These are phyloP conservation scores for Neopelma chrysocephalum DNA, from an alignment of 2,797 vertebrate genomes.

Conservation along the genomic window DNA sequence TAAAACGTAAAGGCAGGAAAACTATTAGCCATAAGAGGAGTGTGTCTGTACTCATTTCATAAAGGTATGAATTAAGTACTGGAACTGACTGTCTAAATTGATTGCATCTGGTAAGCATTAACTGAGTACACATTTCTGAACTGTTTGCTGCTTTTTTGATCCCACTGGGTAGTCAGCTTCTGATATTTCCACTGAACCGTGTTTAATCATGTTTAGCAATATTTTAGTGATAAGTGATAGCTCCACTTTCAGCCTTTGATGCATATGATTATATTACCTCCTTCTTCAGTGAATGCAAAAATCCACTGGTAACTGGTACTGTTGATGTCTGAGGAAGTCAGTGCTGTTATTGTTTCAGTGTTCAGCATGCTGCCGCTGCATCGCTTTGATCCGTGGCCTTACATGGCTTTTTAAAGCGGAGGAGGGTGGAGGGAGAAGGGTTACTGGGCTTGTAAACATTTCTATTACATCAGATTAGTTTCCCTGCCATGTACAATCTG, in stretches of 20 bases:
- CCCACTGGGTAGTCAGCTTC: slow-evolving; percentile 46
- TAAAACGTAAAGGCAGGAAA: background rate
- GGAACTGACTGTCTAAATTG: slow-evolving; percentile 44
- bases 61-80: slow-evolving; percentile 21
- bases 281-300: slow-evolving; percentile 48
- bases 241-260: slow-evolving; percentile 55
- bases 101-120: slow-evolving; percentile 58
- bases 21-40: background rate
- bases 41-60: slow-evolving; percentile 2
- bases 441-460: slow-evolving; percentile 70
- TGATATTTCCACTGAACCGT: slow-evolving; percentile 56
- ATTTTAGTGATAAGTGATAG: slow-evolving; percentile 61
- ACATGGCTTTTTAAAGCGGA: slow-evolving; percentile 47
- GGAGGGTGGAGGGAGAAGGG: slow-evolving; percentile 52
- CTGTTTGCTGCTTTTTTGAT: slow-evolving; percentile 46
- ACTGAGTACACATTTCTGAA: slow-evolving; percentile 44
- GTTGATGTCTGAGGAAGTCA: slow-evolving; percentile 57
- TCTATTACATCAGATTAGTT: slow-evolving; percentile 69
- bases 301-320: slow-evolving; percentile 35
- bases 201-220: slow-evolving; percentile 67
- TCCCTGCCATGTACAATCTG: slow-evolving; percentile 59
- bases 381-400: slow-evolving; percentile 68
- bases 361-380: slow-evolving; percentile 15
- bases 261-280: slow-evolving; percentile 57
- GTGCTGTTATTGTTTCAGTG: slow-evolving; percentile 59